Percentiles rank a stretch among this genome's conserved stretches.
phyloP scores from a whole-genome alignment of 1,140 invertebrate genomes.

The Habropoda laboriosa region DNA sequence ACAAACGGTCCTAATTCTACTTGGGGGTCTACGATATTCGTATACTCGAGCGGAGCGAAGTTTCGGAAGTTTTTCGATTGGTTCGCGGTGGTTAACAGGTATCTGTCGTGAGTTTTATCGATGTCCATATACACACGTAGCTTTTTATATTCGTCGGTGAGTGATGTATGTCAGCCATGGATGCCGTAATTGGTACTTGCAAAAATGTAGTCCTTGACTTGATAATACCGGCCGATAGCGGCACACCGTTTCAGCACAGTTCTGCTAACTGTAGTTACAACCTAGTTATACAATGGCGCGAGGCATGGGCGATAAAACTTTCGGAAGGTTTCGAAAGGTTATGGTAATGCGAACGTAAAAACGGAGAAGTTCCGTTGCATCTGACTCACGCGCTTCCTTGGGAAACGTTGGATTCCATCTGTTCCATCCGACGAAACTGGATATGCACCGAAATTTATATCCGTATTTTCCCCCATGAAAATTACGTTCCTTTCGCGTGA shows the following conservation, averaged over 20 bases:
- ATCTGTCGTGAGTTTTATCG: background rate
- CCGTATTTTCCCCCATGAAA: background rate
- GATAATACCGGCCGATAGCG: slow-evolving; percentile 43
- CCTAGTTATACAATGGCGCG: slow-evolving; percentile 36
- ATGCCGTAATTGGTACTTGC: slow-evolving; percentile 33
- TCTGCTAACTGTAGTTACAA: slow-evolving; percentile 47
- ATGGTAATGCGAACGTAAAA: slow-evolving; percentile 20
- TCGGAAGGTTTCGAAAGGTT: slow-evolving; percentile 33
- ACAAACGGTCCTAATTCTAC: background rate
- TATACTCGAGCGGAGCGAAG: background rate
- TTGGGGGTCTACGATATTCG: background rate
- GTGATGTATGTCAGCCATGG: slow-evolving; percentile 11
- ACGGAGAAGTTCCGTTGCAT: slow-evolving; percentile 16
- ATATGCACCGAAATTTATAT: background rate
- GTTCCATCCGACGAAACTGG: background rate
- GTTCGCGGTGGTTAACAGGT: background rate
- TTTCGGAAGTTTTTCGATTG: background rate
- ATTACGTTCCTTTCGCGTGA: too few species aligned
- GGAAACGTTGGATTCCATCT: background rate
- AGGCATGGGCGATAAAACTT: slow-evolving; percentile 43
- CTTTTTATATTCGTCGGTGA: slow-evolving; percentile 11
- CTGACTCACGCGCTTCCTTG: slow-evolving; percentile 12
- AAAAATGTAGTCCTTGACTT: slow-evolving; percentile 47
- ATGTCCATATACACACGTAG: background rate
- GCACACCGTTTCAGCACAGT: slow-evolving; percentile 14